These are phyloP conservation scores for Cavia aperea DNA, from an alignment of 2,113 vertebrate genomes.

Conservation along the genomic window DNA sequence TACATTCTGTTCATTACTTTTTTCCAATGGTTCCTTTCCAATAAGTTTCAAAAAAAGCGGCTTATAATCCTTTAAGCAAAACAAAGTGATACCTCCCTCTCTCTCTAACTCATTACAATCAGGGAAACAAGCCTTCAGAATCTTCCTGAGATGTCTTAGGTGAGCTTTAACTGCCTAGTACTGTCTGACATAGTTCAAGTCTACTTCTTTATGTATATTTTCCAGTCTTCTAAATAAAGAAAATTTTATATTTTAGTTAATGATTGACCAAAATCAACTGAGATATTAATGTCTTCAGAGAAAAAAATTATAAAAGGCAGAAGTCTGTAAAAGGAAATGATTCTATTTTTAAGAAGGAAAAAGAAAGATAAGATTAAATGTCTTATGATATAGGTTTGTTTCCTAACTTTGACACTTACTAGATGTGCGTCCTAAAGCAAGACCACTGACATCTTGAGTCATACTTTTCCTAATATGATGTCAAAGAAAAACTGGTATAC, in stretches of 20 bases:
- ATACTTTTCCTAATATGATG: neutral
- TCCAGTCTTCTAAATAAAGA: constrained; percentile 12
- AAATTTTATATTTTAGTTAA: neutral
- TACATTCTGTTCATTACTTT: neutral
- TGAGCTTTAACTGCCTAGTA: neutral
- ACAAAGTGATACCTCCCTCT: neutral
- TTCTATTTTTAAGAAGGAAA: neutral
- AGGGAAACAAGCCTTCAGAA: neutral
- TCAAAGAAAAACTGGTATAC: neutral
- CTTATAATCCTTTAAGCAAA: neutral
- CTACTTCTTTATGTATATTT: neutral
- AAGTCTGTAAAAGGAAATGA: neutral
- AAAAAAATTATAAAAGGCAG: neutral
- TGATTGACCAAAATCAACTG: neutral
- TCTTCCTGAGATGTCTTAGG: neutral
- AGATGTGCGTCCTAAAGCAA: neutral
- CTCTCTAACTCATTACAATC: neutral
- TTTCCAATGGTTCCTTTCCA: neutral
- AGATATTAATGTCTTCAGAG: neutral
- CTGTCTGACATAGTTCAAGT: neutral
- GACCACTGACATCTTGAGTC: neutral
- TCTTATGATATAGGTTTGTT: neutral
- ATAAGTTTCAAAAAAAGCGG: neutral
- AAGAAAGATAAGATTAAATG: neutral
- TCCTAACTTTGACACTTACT: neutral